These are phyloP conservation scores for Dicerorhinus sumatrensis DNA, from an alignment of 2,113 vertebrate genomes.

Conservation along the genomic window DNA sequence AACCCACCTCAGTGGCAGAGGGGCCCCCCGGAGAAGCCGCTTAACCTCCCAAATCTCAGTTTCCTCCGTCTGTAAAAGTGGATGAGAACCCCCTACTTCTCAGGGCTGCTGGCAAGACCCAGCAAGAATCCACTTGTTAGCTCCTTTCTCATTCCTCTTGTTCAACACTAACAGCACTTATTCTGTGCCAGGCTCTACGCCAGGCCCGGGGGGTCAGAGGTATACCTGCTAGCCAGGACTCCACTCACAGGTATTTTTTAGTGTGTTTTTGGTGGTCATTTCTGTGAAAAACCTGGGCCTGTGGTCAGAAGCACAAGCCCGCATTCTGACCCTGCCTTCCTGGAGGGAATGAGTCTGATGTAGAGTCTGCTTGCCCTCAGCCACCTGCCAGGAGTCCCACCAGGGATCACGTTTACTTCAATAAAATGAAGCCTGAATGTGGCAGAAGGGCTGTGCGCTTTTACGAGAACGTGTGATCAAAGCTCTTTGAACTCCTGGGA, in stretches of 20 bases:
- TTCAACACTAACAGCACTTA: fast-evolving
- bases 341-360: not conserved
- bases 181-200: fast-evolving
- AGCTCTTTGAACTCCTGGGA: not conserved
- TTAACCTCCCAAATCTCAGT: not conserved
- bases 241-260: not conserved
- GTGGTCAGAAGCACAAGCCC: not conserved
- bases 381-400: not conserved
- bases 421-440: fast-evolving
- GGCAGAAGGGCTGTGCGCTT: not conserved
- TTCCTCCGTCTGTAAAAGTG: not conserved
- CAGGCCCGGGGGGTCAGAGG: not conserved
- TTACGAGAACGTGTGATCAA: not conserved
- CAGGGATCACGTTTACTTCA: not conserved
- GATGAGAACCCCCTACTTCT: fast-evolving
- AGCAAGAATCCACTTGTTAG: fast-evolving
- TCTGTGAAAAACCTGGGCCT: not conserved
- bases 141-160: not conserved
- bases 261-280: not conserved
- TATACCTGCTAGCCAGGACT: not conserved
- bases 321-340: fast-evolving
- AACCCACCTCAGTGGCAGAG: not conserved
- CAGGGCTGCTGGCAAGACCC: not conserved
- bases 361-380: not conserved
- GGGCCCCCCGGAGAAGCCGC: not conserved